Base-by-base conservation (phyloP, 2,797 vertebrate species). In the Eulemur albifrons region DNA sequence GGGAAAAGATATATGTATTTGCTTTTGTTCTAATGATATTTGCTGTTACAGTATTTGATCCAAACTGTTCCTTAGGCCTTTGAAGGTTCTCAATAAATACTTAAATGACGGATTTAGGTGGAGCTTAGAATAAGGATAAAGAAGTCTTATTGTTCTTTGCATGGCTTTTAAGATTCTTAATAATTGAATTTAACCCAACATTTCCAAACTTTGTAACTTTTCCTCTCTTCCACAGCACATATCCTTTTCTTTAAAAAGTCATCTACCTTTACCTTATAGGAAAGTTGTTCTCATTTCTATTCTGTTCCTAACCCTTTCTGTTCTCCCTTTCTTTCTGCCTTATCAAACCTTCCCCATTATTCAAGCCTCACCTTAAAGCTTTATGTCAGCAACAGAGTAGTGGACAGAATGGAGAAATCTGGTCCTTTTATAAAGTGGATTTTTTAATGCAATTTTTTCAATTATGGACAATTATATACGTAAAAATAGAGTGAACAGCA, bases 21-120 rank as follows among this genome's bases (percentile, higher is more conserved):
- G 25, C n/a, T 79, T 93, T 91, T 93, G 20, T 88, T 91, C n/a
- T 88, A 69, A 76, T 67, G 75, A 95, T 67, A 94, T 89, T 91
- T 93, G 23, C 35, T 77, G 5, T 59, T 90, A 43, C 1, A 7
- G 9, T 72, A 85, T 85, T 88, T 93, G 18, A 70, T 85, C 52
- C 76, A 72, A 59, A 75, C 65, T 76, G 11, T 90, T 88, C 32
- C 35, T 48, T n/a, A n/a, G 45, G 32, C 15, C 65, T 88, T 88
- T 93, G 57, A 84, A 76, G 21, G 10, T 61, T 67, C 80, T 92
- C 27, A 48, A 23, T 82, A 67, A 90, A 59, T 70, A 91, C 1
- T 70, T 59, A 13, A 80, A 1, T 65, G 43, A 54, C 59, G 40
- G 67, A 48, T 81, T 91, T 45, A 81, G 12, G 63, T 35, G 8